phyloP scores from a whole-genome alignment of 1,140 invertebrate species.

The Psilanteris sp. region DNA sequence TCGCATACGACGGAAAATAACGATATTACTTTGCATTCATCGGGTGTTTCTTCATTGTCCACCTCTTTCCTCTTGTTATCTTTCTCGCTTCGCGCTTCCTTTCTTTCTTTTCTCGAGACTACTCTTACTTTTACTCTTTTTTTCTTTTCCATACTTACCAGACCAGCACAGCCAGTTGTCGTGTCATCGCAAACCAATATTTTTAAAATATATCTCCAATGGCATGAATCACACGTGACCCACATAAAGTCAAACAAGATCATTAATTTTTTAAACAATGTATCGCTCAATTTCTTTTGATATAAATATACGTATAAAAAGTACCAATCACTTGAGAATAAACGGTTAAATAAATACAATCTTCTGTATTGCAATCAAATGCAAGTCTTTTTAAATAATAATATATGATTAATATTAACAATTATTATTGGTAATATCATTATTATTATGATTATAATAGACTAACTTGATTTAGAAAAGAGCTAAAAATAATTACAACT shows the following conservation, averaged over 20 bases:
- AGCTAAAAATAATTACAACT: no score
- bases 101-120: not conserved
- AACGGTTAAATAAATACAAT: no score
- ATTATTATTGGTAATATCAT: no score
- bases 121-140: slow-evolving; percentile 17
- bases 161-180: slow-evolving; percentile 26
- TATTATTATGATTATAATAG: no score
- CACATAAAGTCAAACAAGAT: slow-evolving; percentile 11
- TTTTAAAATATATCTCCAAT: slow-evolving; percentile 17
- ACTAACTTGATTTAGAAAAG: no score
- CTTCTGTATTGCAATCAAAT: no score
- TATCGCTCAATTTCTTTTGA: no score
- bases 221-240: slow-evolving; percentile 5
- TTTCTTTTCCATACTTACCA: slow-evolving; percentile 15
- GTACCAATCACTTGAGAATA: no score
- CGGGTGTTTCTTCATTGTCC: slow-evolving; percentile 21
- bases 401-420: no score
- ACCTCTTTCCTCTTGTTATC: not conserved
- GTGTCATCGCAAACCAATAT: slow-evolving; percentile 37
- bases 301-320: no score
- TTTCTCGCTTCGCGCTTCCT: slow-evolving; percentile 2
- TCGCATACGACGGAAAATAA: slow-evolving; percentile 4
- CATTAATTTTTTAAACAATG: no score
- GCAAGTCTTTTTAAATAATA: no score
- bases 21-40: slow-evolving; percentile 33